Percentiles rank a stretch among this genome's conserved stretches.
phyloP scores from a whole-genome alignment of 2,888 invertebrate species.

The Idaea straminata region DNA sequence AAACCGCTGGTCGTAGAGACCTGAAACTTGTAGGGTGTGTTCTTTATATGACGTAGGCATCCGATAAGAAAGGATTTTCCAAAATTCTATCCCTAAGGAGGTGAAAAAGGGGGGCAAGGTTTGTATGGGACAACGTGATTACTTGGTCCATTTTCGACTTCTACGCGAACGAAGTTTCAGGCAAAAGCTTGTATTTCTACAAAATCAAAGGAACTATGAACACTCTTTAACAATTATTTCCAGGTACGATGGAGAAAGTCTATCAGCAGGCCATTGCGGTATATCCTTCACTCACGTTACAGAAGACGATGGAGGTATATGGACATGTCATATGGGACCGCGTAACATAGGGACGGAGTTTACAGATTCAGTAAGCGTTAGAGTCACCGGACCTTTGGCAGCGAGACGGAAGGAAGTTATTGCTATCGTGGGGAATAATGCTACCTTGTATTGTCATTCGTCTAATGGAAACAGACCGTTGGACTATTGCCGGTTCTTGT shows the following conservation, averaged over 20 bases:
- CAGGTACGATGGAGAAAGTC: slow-evolving; percentile 67
- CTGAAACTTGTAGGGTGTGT: too few species aligned
- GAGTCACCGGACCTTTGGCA: slow-evolving; percentile 68
- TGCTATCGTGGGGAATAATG: slow-evolving; percentile 36
- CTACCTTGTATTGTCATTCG: slow-evolving; percentile 64
- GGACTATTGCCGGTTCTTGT: slow-evolving; percentile 71
- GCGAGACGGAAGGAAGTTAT: slow-evolving; percentile 47
- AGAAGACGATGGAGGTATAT: slow-evolving; percentile 55
- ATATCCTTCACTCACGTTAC: slow-evolving; percentile 58
- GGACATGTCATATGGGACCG: slow-evolving; percentile 76
- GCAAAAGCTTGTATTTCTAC: background rate
- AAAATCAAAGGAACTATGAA: background rate
- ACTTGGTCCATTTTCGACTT: too few species aligned
- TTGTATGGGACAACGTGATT: too few species aligned
- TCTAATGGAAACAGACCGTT: slow-evolving; percentile 61
- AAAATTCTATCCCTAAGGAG: too few species aligned
- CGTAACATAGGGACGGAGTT: slow-evolving; percentile 55
- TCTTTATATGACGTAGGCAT: too few species aligned
- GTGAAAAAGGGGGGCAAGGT: too few species aligned
- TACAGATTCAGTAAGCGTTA: slow-evolving; percentile 50
- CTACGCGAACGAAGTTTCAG: too few species aligned
- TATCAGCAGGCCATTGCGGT: slow-evolving; percentile 68
- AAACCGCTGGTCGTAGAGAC: too few species aligned
- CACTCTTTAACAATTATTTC: slow-evolving; percentile 5
- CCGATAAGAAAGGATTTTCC: too few species aligned